Evolutionary conservation across 1,140 invertebrate species (phyloP), one percentile per base, ranked within the genome.

Genomic region (Hesperophylax magnus): DNA sequence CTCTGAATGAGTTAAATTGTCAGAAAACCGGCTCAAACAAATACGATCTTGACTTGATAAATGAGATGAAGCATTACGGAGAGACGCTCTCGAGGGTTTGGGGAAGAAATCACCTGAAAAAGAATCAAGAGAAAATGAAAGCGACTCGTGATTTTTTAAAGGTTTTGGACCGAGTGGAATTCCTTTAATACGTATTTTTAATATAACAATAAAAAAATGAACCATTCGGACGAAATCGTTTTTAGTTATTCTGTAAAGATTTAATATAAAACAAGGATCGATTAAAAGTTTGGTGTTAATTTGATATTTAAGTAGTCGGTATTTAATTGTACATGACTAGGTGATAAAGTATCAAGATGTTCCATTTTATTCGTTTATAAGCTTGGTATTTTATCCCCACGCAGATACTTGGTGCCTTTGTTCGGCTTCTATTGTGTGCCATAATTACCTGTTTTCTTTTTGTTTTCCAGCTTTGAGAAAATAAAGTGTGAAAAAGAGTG

Each of bases 1-100:
- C 79, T 77, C 82, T 69, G 79, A 83, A 83, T 83, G 82, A 83
- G 82, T 83, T 83, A 83, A 83, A 83, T 83, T 83, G 82, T 83
- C 82, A 83, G 82, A 83, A 83, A 83, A 79, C 79, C 82, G 79
- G 82, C 78, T 75, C 76, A 63, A 77, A 77, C 34, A 83, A 79
- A 83, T 81, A 79, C 58, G 77, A 83, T 81, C 82, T 79, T 54
- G 82, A 69, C 79, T 79, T 81, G 82, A 83, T 83, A 83, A 83
- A 83, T 83, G 82, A 74, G 27, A 72, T 31, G 72, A 71, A 79
- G 78, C 82, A 83, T 83, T 83, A 83, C 58, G 60, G 67, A 79
- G 27, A 60, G 58, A 52, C 39, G n/a, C 39, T 47, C 39, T 52
- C 67, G 6, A 47, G 4, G 31, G 39, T 18, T 47, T 71, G 17